These are phyloP conservation scores for Unio delphinus DNA, from an alignment of 2,888 invertebrate genomes.

Conservation along the genomic window DNA sequence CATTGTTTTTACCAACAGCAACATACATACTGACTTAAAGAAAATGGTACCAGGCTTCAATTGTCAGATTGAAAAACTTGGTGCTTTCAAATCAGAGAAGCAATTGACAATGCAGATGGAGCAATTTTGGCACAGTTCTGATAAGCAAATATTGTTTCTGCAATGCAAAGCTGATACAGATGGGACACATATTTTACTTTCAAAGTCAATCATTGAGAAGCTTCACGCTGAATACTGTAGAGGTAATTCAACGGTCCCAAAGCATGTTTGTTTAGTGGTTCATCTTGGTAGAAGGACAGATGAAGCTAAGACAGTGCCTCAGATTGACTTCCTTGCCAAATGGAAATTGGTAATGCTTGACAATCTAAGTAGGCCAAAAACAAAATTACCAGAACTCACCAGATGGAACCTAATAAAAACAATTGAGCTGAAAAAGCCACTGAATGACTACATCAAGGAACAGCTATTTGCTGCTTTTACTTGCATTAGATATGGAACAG, in stretches of 20 bases:
- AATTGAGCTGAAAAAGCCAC: no score
- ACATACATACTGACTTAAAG: conserved; percentile 23
- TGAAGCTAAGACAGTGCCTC: conserved; percentile 1
- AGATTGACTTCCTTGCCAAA: no score
- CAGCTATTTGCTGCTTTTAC: no score
- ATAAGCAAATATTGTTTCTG: conserved; percentile 23
- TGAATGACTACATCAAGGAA: no score
- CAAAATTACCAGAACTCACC: no score
- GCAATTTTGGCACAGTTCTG: conserved; percentile 28
- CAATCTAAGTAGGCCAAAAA: no score
- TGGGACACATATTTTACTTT: conserved; percentile 34
- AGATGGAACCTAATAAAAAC: no score
- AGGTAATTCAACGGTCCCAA: neutral
- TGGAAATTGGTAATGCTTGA: no score
- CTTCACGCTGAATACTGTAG: conserved; percentile 7
- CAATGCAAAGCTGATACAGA: conserved; percentile 39
- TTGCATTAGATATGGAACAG: no score
- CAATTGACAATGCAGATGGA: conserved; percentile 26
- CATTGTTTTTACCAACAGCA: conserved; percentile 40
- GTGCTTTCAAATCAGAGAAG: conserved; percentile 48
- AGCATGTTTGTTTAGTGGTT: conserved; percentile 25
- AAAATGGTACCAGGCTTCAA: neutral
- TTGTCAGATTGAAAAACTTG: conserved; percentile 34
- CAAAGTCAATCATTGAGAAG: conserved; percentile 33
- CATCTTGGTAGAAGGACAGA: conserved; percentile 18